Base-by-base conservation (phyloP, 2,113 vertebrate species). In the Apaloderma vittatum region DNA sequence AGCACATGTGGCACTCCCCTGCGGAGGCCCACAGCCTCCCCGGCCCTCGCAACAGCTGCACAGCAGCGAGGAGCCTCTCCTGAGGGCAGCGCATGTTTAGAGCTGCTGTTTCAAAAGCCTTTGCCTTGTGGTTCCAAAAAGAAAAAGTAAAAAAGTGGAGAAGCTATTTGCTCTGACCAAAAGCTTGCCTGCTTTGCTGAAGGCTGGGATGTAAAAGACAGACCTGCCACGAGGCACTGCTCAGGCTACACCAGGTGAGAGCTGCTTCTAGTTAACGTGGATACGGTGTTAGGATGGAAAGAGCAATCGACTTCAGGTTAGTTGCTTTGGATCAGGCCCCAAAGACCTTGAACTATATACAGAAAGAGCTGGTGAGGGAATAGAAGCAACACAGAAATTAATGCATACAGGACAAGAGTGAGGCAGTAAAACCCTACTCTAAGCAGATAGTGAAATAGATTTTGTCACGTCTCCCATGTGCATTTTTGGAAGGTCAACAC, bases 1-100 rank as follows among this genome's bases (percentile, higher is more conserved):
- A 80, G 92, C 90, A 82, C 76, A 85, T 82, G 85, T 83, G 80
- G 87, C 86, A 70, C 70, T 37, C 0, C 12, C n/a, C 79, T 77
- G 7, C 46, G 65, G 87, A 87, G 81, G 70, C 84, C 74, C 66
- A 75, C 0, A 10, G 63, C 85, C 81, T 89, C 68, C 72, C 71
- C 15, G 2, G 63, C 87, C 37, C 88, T 15, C 21, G 5, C 43
- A 81, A 92, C 97, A 97, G 97, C 95, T 97, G 96, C 97, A 82
- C 34, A 80, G 70, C 92, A 75, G 78, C 1, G 0, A 83, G 85
- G 45, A 96, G 78, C 87, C 96, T 95, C 84, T 88, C 88, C 26
- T 0, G 1, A 84, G 51, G 67, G 76, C 84, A 70, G 29, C 0
- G 0, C 1, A 0, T 58, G 58, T 70, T 75, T 22, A 55, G 83